phyloP scores from a whole-genome alignment of 37 sponge, comb jelly and placozoan genomes.

The Dysidea cf. avara region DNA sequence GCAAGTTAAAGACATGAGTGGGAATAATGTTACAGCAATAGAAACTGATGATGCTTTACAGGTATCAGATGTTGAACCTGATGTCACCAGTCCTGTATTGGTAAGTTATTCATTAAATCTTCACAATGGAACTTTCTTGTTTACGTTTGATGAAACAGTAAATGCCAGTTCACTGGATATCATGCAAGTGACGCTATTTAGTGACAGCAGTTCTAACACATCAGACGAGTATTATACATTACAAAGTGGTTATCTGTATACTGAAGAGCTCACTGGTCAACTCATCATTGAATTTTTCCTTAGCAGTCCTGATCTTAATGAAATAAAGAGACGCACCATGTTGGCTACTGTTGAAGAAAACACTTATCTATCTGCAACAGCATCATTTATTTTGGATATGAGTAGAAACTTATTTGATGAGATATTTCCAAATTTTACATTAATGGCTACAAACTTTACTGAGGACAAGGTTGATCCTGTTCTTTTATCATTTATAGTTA shows the following conservation, averaged over 20 bases:
- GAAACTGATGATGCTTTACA: slow-evolving; percentile 15
- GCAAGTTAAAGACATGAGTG: slow-evolving; percentile 78
- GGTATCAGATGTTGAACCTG: slow-evolving; percentile 49
- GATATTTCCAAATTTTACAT: slow-evolving; percentile 27
- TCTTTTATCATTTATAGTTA: slow-evolving; percentile 56
- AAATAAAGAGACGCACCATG: slow-evolving; percentile 68
- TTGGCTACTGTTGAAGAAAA: slow-evolving; percentile 41
- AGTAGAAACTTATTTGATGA: slow-evolving; percentile 64
- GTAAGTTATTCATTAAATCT: slow-evolving; percentile 72
- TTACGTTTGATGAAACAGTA: slow-evolving; percentile 91
- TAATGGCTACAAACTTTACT: slow-evolving; percentile 32
- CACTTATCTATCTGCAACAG: slow-evolving; percentile 57
- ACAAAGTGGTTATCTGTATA: slow-evolving; percentile 27
- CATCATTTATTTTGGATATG: slow-evolving; percentile 74
- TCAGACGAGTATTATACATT: slow-evolving; percentile 47
- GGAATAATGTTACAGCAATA: slow-evolving; percentile 46
- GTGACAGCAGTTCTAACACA: background rate
- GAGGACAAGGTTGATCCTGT: slow-evolving; percentile 48
- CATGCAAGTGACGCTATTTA: slow-evolving; percentile 56
- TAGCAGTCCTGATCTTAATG: slow-evolving; percentile 82
- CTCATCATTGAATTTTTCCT: slow-evolving; percentile 52
- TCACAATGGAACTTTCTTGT: slow-evolving; percentile 54
- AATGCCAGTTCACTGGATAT: slow-evolving; percentile 55
- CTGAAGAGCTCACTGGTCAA: slow-evolving; percentile 53
- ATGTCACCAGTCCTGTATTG: slow-evolving; percentile 65